Evolutionary conservation across 2,888 invertebrate genomes (phyloP).

Genomic region (Strigamia transsilvanica): DNA sequence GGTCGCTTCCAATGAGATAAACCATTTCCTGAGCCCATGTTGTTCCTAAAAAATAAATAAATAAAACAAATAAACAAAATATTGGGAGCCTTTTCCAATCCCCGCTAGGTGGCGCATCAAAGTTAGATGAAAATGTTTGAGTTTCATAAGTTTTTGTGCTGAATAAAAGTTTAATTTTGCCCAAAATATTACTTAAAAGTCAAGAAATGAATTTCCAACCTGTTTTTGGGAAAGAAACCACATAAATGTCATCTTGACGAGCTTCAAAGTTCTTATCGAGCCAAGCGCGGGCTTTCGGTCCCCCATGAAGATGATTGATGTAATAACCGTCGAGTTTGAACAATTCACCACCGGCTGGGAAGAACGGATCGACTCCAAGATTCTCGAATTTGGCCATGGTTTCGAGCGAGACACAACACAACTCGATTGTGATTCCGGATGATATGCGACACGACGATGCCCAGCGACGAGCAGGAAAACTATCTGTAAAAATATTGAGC

Average conservation of each 20-base stretch:
- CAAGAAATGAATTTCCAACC: neutral
- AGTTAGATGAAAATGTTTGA: too few species aligned
- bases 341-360: conserved; percentile 13
- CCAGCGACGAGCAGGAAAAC: neutral
- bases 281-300: neutral
- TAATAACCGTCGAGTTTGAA: neutral
- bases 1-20: conserved; percentile 83
- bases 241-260: conserved; percentile 75
- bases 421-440: too few species aligned
- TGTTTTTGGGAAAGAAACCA: conserved; percentile 80
- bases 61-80: neutral
- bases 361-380: conserved; percentile 39
- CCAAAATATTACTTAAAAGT: too few species aligned
- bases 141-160: too few species aligned
- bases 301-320: neutral
- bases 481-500: neutral
- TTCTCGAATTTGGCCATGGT: neutral
- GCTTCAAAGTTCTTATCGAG: conserved; percentile 70
- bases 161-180: too few species aligned
- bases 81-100: too few species aligned
- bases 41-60: neutral
- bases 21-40: conserved; percentile 85
- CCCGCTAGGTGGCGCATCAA: too few species aligned
- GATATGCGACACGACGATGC: too few species aligned
- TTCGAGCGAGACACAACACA: neutral